Evolutionary conservation across 2,113 vertebrate species (phyloP), one percentile per base, ranked within the genome.

Genomic region (Gambusia affinis): DNA sequence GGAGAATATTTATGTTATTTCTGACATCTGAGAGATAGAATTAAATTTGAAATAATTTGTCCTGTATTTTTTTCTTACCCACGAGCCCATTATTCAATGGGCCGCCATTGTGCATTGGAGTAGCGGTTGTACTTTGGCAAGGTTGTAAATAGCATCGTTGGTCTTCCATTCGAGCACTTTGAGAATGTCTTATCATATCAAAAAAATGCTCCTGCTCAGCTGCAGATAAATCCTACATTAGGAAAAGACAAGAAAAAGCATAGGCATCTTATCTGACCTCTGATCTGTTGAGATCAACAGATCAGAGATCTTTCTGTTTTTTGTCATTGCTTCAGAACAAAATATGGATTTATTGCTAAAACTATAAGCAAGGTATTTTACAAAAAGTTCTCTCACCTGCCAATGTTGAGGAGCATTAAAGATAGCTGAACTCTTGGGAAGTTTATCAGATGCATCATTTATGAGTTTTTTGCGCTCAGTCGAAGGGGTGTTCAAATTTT

Each of bases 141-240:
- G 85, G 86, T 11, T 85, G 84, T 64, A 97, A 88, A 14, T 81
- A 82, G 81, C 96, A 97, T 17, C 95, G 94, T 75, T 97, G 96
- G 14, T 96, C 95, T 1, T 97, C 95, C 92, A 96, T 95, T 17
- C 95, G 93, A 64, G 91, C 94, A 0, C 92, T 88, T 85, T 96
- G 96, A 39, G 94, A 87, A 19, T 95, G 93, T 80, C 81, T 94
- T 42, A 97, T 92, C 76, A 95, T 93, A 81, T 95, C 90, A 70
- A 96, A 88, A 86, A 97, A 95, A 4, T 92, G 84, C 17, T 96
- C 94, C 64, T 96, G 90, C 57, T 96, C 94, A 60, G 73, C 70
- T 37, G 62, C 27, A 14, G 77, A 76, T 5, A 62, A n/a, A 44
- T 84, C 82, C 84, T 90, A 31, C 1, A 24, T n/a, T 10, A 33